phyloP scores from a whole-genome alignment of 37 sponge, comb jelly and placozoan species.

The Petrosia ficiformis region DNA sequence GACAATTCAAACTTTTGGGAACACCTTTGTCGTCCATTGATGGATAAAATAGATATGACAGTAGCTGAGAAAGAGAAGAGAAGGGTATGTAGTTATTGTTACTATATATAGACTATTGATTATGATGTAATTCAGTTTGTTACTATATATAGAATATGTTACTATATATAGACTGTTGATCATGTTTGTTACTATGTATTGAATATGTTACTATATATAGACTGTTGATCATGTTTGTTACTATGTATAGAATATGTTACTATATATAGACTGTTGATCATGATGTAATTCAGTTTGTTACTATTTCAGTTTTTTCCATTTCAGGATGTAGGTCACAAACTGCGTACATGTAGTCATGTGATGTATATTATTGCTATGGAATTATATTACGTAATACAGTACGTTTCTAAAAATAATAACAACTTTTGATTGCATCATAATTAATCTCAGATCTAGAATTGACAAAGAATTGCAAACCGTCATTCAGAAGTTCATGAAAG shows the following conservation, averaged over 20 bases:
- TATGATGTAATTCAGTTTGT: too few relatives aligned
- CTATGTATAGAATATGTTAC: background rate
- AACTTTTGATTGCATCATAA: background rate
- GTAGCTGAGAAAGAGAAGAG: background rate
- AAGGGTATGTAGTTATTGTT: too few relatives aligned
- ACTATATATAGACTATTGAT: background rate
- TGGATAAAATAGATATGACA: too few relatives aligned
- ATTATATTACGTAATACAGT: constrained; percentile 28
- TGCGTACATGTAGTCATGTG: constrained; percentile 25
- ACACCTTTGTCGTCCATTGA: constrained; percentile 30
- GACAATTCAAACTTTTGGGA: constrained; percentile 42
- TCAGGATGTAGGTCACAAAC: constrained; percentile 17
- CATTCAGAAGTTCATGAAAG: constrained; percentile 26
- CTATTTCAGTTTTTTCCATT: too few relatives aligned
- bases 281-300: too few relatives aligned
- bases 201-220: too few relatives aligned
- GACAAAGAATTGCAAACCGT: constrained; percentile 29
- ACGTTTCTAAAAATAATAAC: background rate
- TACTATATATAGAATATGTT: too few relatives aligned
- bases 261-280: too few relatives aligned
- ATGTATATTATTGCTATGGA: constrained; percentile 66
- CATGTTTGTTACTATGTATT: too few relatives aligned
- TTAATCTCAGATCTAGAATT: constrained; percentile 21
- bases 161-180: too few relatives aligned
- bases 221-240: background rate